phyloP scores from a whole-genome alignment of 2,888 invertebrate species.

The Orchesellides sinensis region DNA sequence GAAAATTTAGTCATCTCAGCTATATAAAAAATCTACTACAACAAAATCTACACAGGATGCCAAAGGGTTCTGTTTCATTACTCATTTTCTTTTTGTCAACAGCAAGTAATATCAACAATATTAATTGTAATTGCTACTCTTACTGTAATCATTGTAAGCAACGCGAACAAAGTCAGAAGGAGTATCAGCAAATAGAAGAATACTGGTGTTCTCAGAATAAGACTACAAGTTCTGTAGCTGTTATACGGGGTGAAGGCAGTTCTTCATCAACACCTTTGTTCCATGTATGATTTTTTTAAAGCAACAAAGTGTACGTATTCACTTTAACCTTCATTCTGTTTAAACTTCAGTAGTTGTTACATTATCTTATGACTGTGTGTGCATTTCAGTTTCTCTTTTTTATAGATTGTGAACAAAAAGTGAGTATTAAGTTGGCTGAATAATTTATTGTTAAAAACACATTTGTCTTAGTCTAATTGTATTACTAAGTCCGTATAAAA shows the following conservation, averaged over 20 bases:
- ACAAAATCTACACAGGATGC: conserved; percentile 28
- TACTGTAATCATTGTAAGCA: neutral
- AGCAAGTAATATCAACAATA: neutral
- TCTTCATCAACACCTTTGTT: no score
- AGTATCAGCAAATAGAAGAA: conserved; percentile 2
- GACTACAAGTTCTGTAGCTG: no score
- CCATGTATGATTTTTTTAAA: neutral
- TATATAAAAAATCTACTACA: neutral
- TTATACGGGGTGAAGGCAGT: no score
- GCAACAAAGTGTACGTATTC: neutral
- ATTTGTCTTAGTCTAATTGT: no score
- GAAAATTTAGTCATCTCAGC: neutral
- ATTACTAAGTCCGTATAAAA: no score
- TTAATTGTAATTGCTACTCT: neutral
- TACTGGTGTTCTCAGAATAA: conserved; percentile 24
- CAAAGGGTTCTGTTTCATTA: conserved; percentile 33
- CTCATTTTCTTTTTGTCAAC: conserved; percentile 38
- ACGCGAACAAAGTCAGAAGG: neutral
- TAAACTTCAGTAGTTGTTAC: neutral
- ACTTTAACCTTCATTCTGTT: neutral
- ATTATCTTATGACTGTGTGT: neutral
- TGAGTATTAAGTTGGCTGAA: no score
- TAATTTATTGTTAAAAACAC: no score
- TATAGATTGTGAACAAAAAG: no score
- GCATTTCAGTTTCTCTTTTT: neutral